phyloP scores from a whole-genome alignment of 2,113 vertebrate genomes.

The Sander vitreus region DNA sequence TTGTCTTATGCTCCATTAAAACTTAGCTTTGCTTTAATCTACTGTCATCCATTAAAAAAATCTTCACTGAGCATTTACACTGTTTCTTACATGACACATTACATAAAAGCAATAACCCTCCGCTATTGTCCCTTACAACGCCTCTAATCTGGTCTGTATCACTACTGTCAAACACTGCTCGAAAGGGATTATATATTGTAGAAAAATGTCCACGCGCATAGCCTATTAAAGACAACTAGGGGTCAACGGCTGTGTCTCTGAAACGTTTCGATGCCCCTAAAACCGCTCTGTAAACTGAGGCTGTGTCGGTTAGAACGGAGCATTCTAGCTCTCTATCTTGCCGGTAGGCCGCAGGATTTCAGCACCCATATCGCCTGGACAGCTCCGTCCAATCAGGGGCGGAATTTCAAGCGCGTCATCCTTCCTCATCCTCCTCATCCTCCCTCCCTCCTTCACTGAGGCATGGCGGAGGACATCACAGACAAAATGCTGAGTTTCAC shows the following conservation, averaged over 20 bases:
- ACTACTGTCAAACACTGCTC: neutral
- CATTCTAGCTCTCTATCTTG: conserved; percentile 31
- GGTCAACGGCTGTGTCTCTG: conserved; percentile 12
- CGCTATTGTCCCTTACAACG: neutral
- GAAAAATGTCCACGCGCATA: neutral
- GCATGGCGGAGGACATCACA: conserved; percentile 73
- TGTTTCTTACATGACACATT: neutral
- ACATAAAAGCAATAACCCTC: neutral
- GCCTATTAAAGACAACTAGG: neutral
- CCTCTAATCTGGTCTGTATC: conserved; percentile 1
- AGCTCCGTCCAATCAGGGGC: conserved; percentile 83
- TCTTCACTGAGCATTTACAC: neutral
- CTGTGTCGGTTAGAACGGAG: conserved; percentile 20
- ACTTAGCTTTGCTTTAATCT: neutral
- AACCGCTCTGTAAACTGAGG: conserved; percentile 5
- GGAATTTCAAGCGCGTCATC: conserved; percentile 51
- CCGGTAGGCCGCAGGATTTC: conserved; percentile 80
- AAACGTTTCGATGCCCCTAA: neutral
- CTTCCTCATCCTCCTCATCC: conserved; percentile 53
- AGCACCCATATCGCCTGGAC: conserved; percentile 80
- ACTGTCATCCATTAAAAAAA: neutral
- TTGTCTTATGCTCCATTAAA: neutral
- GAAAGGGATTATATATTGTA: neutral
- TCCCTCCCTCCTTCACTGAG: conserved; percentile 62
- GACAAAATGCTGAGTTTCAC: conserved; percentile 41